These are phyloP conservation scores for Spodoptera frugiperda DNA, from an alignment of 1,140 invertebrate species.

Conservation along the genomic window DNA sequence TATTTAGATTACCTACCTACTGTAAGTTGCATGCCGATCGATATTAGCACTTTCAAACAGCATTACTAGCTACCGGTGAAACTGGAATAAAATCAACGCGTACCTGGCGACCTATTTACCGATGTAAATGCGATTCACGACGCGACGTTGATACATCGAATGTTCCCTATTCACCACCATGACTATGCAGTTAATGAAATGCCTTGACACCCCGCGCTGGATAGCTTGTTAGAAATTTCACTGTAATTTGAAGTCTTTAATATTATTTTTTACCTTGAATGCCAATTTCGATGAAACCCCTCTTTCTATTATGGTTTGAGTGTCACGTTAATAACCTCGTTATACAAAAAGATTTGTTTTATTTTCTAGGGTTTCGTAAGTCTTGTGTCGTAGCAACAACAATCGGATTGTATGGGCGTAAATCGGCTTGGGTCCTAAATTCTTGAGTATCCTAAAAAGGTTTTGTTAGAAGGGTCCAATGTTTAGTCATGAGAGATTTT, in stretches of 20 bases:
- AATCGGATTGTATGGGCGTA: constrained; percentile 26
- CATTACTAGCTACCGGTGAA: constrained; percentile 8
- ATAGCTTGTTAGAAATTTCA: not conserved
- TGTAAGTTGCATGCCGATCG: constrained; percentile 26
- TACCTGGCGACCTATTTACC: constrained; percentile 19
- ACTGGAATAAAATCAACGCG: constrained; percentile 9
- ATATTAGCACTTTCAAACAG: constrained; percentile 30
- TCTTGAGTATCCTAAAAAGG: constrained; percentile 21
- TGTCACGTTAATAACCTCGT: not conserved
- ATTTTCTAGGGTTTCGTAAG: constrained; percentile 20
- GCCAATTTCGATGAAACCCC: constrained; percentile 1
- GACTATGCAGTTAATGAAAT: constrained; percentile 3
- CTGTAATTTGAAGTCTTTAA: constrained; percentile 16
- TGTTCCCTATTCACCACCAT: not conserved
- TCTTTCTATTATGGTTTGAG: constrained; percentile 2
- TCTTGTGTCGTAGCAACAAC: not conserved
- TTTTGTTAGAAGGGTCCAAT: constrained; percentile 25
- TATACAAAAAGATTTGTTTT: constrained; percentile 30
- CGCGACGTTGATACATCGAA: constrained; percentile 2
- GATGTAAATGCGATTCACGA: constrained; percentile 4
- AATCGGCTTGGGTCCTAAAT: constrained; percentile 5
- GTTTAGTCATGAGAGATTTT: constrained; percentile 25
- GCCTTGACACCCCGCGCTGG: not conserved
- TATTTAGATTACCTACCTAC: constrained; percentile 32
- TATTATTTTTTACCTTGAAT: constrained; percentile 15